These are phyloP conservation scores for Lycocerus yunnanus DNA, from an alignment of 2,888 invertebrate genomes.

Conservation along the genomic window DNA sequence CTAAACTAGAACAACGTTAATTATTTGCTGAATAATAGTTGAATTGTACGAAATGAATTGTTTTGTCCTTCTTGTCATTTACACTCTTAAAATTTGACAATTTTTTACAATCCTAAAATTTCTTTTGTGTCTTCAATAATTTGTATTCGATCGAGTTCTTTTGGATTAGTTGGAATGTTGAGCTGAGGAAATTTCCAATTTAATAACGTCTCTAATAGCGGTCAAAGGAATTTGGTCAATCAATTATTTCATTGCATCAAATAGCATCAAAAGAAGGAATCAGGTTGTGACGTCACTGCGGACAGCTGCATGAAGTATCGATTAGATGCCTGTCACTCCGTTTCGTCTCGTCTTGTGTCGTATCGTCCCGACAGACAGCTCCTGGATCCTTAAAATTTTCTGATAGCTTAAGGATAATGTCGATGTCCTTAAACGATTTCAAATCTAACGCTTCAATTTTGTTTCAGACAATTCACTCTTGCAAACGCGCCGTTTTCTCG, in stretches of 20 bases:
- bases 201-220: neutral
- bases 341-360: constrained; percentile 48
- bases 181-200: neutral
- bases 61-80: constrained; percentile 27
- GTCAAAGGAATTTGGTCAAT: constrained; percentile 7
- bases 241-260: constrained; percentile 32
- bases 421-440: constrained; percentile 9
- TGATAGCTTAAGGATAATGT: constrained; percentile 16
- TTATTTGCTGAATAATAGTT: constrained; percentile 33
- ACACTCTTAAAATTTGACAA: constrained; percentile 21
- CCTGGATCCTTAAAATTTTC: constrained; percentile 26
- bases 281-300: constrained; percentile 55
- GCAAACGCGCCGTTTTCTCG: constrained; percentile 7
- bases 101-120: neutral
- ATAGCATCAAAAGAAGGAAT: constrained; percentile 39
- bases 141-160: neutral
- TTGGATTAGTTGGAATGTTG: neutral
- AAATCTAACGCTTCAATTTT: neutral
- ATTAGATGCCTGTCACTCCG: constrained; percentile 52
- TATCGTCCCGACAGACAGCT: constrained; percentile 43
- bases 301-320: constrained; percentile 56
- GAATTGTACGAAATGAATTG: constrained; percentile 28
- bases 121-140: neutral
- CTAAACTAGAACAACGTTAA: constrained; percentile 33
- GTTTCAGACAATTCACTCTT: neutral